Evolutionary conservation across 2,888 invertebrate species (phyloP).

Genomic region (Meiosimyza decipiens): DNA sequence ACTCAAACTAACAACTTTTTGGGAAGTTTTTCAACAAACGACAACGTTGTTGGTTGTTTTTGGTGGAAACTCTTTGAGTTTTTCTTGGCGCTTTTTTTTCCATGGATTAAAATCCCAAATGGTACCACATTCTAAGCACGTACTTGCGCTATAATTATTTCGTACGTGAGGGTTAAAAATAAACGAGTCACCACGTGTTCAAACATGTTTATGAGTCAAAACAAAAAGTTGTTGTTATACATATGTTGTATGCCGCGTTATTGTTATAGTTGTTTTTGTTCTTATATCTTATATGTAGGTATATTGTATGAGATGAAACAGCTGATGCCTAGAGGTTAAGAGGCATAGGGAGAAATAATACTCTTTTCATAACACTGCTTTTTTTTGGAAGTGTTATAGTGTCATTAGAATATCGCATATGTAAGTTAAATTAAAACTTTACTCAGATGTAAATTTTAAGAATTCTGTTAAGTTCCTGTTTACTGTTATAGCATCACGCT

Average conservation of each 20-base stretch:
- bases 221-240: neutral
- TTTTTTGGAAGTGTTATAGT: too few relatives aligned
- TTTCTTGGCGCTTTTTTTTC: neutral
- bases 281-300: too few relatives aligned
- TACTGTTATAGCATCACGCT: too few relatives aligned
- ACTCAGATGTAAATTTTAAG: too few relatives aligned
- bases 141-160: slow-evolving; percentile 61
- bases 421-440: too few relatives aligned
- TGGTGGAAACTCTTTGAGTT: neutral
- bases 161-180: slow-evolving; percentile 51
- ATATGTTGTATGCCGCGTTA: neutral
- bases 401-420: too few relatives aligned
- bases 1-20: slow-evolving; percentile 21
- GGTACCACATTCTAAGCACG: slow-evolving; percentile 53
- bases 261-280: neutral
- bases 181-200: slow-evolving; percentile 31
- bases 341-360: neutral
- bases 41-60: neutral
- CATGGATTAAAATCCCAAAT: slow-evolving; percentile 2
- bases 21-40: slow-evolving; percentile 11
- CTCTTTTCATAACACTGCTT: too few relatives aligned
- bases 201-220: slow-evolving; percentile 28
- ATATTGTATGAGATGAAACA: neutral
- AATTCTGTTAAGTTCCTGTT: too few relatives aligned
- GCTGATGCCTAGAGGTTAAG: slow-evolving; percentile 11